These are phyloP conservation scores for Hyaena hyaena DNA, from an alignment of 2,113 vertebrate species.

Conservation along the genomic window DNA sequence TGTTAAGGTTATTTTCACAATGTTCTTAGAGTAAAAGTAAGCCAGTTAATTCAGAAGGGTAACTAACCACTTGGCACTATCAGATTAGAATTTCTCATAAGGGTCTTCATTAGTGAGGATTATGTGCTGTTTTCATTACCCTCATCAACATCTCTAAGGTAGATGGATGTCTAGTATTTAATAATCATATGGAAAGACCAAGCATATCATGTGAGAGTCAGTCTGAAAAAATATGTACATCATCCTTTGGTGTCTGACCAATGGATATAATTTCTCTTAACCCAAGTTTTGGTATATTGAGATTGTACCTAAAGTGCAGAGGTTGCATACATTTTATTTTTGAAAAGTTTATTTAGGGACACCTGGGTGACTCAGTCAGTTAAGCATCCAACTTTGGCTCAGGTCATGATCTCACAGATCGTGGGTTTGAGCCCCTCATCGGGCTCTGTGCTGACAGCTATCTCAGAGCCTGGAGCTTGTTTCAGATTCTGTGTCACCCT, in stretches of 20 bases:
- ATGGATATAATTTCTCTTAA: neutral
- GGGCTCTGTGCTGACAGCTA: too few relatives aligned
- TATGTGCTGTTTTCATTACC: neutral
- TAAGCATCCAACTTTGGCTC: too few relatives aligned
- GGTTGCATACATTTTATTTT: neutral
- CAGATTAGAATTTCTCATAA: slow-evolving; percentile 5
- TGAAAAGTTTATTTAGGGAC: too few relatives aligned
- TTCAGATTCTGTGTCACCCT: too few relatives aligned
- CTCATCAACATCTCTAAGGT: neutral
- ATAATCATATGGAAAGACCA: neutral
- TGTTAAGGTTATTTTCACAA: slow-evolving; percentile 6
- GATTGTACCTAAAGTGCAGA: neutral
- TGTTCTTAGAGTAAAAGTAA: slow-evolving; percentile 7
- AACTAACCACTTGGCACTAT: neutral
- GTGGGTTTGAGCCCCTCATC: too few relatives aligned
- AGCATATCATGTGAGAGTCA: neutral
- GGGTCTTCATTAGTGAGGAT: neutral
- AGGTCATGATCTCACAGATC: too few relatives aligned
- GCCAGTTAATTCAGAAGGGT: neutral
- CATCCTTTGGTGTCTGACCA: neutral
- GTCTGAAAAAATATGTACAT: neutral
- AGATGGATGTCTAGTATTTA: neutral
- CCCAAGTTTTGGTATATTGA: neutral
- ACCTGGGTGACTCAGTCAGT: too few relatives aligned
- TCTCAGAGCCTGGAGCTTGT: too few relatives aligned